These are phyloP conservation scores for Trichoplusia ni DNA, from an alignment of 1,140 invertebrate genomes.

Conservation along the genomic window DNA sequence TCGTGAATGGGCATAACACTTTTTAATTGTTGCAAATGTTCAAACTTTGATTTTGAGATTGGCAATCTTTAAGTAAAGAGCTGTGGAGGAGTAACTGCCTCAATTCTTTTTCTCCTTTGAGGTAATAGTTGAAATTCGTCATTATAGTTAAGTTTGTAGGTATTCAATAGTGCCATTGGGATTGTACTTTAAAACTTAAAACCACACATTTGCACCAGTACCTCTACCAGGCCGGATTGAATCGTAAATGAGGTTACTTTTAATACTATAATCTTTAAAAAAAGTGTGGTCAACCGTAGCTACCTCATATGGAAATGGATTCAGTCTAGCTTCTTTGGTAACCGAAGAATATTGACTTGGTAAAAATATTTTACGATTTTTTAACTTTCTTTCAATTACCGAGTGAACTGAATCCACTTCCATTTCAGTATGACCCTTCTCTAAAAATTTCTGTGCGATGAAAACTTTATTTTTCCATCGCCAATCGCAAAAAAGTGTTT, in stretches of 20 bases:
- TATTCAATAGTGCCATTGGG: too few species aligned
- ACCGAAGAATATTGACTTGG: neutral
- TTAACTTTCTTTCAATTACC: neutral
- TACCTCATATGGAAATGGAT: neutral
- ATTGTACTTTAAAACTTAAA: too few species aligned
- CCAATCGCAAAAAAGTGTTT: neutral
- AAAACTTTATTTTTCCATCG: neutral
- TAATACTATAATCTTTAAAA: neutral
- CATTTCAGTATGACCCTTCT: neutral
- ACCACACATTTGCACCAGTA: too few species aligned
- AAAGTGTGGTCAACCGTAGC: neutral
- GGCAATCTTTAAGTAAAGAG: too few species aligned
- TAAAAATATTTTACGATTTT: neutral
- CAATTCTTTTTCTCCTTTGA: too few species aligned
- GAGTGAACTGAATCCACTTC: neutral
- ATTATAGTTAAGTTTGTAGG: too few species aligned
- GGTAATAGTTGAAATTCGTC: too few species aligned
- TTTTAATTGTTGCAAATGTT: too few species aligned
- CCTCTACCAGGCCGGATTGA: too few species aligned
- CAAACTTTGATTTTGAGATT: too few species aligned
- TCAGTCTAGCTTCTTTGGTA: neutral
- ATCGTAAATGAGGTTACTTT: neutral
- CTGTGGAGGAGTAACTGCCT: too few species aligned
- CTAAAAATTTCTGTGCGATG: neutral
- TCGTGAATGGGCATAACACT: too few species aligned